Evolutionary conservation across 2,113 vertebrate species (phyloP), one percentile per base, ranked within the genome.

Genomic region (Bubo bubo): DNA sequence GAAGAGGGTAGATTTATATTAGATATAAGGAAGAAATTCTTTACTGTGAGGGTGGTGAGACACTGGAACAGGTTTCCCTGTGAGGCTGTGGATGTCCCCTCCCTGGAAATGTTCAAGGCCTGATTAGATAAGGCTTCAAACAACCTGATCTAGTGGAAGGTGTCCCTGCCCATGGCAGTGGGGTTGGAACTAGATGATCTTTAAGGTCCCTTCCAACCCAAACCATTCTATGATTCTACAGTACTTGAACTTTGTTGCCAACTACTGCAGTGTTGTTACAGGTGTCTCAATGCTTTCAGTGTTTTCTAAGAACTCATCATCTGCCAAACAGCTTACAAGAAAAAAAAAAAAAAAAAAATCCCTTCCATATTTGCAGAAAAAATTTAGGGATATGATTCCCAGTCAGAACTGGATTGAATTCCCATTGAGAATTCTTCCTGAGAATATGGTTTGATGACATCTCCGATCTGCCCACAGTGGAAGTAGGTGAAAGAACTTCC

Each of bases 381-480:
- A 56, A 10, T 56, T 79, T 76, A 2, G 8, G 34, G 11, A 3
- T 62, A 39, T 62, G 18, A 62, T 70, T 88, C 28, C 43, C 17
- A 64, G 6, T 26, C 5, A 64, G 13, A 87, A 77, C 0, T 34
- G n/a, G 34, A 74, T 10, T 79, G 22, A 83, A 79, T 47, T 64
- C 17, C 9, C 5, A 20, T 35, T 41, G 20, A 83, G 34, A 17
- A 1, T 70, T 87, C 50, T 71, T 18, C 53, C 2, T 35, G 32
- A 81, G 19, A 70, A 71, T 50, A 41, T 8, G 27, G 21, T 77
- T 68, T 0, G 0, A 32, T 18, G 12, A 30, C 32, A 47, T 50
- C 43, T 88, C 49, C 72, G 28, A 56, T 27, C 26, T 28, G 7
- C 28, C 21, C 10, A 13, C 72, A 82, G 15, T 22, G 79, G 52